These are phyloP conservation scores for Acanthornis magna DNA, from an alignment of 2,797 vertebrate genomes.

Conservation along the genomic window DNA sequence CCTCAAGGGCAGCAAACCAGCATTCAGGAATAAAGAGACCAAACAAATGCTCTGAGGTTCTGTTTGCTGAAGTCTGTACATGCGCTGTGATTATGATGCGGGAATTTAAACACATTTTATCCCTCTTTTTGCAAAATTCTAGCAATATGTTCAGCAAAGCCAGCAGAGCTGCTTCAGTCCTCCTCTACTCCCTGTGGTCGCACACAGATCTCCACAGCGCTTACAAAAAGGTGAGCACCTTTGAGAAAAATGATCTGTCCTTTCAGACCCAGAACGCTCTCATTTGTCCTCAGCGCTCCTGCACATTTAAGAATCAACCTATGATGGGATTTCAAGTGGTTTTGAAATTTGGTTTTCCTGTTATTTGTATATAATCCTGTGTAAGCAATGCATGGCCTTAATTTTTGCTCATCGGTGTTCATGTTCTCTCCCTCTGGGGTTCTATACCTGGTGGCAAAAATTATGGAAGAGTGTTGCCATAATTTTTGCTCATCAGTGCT, in stretches of 20 bases:
- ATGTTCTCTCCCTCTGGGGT: background rate
- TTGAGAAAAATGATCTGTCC: background rate
- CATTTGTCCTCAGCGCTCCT: background rate
- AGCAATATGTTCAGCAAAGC: conserved; percentile 77
- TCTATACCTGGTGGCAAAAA: background rate
- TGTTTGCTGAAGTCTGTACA: background rate
- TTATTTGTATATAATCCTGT: background rate
- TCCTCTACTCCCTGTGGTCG: conserved; percentile 87
- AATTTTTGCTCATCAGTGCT: too few species aligned
- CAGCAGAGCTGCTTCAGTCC: conserved; percentile 81
- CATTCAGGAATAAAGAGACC: background rate
- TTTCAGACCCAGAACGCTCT: background rate
- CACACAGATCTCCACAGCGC: conserved; percentile 80
- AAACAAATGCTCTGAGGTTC: background rate
- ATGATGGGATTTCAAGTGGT: background rate
- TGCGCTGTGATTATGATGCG: background rate
- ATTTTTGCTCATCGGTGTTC: background rate
- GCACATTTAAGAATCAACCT: background rate
- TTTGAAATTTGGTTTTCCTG: background rate
- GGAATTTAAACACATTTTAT: background rate
- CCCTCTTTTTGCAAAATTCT: background rate
- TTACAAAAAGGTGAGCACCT: conserved; percentile 85
- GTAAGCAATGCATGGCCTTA: too few species aligned
- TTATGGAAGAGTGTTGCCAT: background rate
- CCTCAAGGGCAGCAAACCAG: background rate